phyloP scores from a whole-genome alignment of 2,888 invertebrate genomes.

The Scelioninae gen. 1 region DNA sequence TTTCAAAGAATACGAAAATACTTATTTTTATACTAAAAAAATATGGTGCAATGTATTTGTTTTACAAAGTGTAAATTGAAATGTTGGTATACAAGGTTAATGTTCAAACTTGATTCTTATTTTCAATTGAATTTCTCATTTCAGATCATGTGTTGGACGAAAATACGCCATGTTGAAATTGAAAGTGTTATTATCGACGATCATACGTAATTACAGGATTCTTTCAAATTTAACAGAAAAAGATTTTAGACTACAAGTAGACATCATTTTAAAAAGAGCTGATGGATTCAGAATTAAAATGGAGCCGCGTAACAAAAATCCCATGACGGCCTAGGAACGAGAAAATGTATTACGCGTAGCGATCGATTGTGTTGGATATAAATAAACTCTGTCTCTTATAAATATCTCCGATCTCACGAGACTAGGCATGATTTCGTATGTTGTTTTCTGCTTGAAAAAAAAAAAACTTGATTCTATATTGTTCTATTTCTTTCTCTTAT shows the following conservation, averaged over 20 bases:
- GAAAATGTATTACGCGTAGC: not conserved
- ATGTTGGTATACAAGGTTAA: too few species aligned
- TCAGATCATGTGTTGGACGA: conserved; percentile 88
- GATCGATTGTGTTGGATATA: not conserved
- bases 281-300: conserved; percentile 91
- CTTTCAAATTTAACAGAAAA: conserved; percentile 88
- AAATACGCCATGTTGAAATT: conserved; percentile 93
- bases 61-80: too few species aligned
- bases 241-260: conserved; percentile 90
- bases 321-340: not conserved
- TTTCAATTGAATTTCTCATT: too few species aligned
- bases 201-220: conserved; percentile 90
- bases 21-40: too few species aligned
- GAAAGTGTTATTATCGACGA: conserved; percentile 91
- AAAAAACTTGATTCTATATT: too few species aligned
- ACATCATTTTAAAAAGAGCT: conserved; percentile 91
- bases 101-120: too few species aligned
- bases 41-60: too few species aligned
- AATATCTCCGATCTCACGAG: too few species aligned
- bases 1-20: too few species aligned
- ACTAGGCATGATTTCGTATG: too few species aligned
- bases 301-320: conserved; percentile 84
- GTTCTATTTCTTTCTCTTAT: conserved; percentile 10
- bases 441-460: too few species aligned
- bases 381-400: too few species aligned